Evolutionary conservation across 2,797 vertebrate species (phyloP).

Genomic region (Thripadectes ignobilis): DNA sequence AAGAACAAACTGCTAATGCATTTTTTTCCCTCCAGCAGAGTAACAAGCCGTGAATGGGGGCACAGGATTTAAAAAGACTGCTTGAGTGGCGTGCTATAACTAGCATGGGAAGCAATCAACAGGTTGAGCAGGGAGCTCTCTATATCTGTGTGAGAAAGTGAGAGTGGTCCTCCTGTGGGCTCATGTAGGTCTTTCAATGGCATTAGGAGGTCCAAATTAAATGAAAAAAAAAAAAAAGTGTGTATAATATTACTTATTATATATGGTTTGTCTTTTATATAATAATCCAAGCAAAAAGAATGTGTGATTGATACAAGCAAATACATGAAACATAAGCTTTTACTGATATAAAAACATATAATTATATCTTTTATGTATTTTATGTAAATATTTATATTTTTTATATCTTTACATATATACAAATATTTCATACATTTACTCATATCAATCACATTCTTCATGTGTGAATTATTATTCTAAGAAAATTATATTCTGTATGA

Average conservation of each 20-base stretch:
- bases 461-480: neutral
- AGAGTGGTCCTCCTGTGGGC: too few relatives aligned
- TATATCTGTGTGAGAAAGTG: neutral
- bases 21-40: neutral
- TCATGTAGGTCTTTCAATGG: neutral
- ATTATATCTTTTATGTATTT: neutral
- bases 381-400: neutral
- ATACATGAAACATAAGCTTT: neutral
- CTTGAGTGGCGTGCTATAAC: neutral
- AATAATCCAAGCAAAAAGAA: neutral
- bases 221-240: neutral
- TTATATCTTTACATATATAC: neutral
- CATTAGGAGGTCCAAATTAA: neutral
- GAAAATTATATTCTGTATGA: neutral
- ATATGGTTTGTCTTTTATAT: too few relatives aligned
- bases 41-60: neutral
- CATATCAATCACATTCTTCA: neutral
- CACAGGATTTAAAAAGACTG: neutral
- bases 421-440: neutral
- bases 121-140: neutral
- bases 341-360: neutral
- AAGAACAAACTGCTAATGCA: neutral
- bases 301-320: accelerated
- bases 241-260: neutral
- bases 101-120: neutral